A percentile compares a stretch with the other conserved stretches of the same genome.
Evolutionary conservation across 2,797 vertebrate genomes (phyloP).

Genomic region (Spatula versicolor): DNA sequence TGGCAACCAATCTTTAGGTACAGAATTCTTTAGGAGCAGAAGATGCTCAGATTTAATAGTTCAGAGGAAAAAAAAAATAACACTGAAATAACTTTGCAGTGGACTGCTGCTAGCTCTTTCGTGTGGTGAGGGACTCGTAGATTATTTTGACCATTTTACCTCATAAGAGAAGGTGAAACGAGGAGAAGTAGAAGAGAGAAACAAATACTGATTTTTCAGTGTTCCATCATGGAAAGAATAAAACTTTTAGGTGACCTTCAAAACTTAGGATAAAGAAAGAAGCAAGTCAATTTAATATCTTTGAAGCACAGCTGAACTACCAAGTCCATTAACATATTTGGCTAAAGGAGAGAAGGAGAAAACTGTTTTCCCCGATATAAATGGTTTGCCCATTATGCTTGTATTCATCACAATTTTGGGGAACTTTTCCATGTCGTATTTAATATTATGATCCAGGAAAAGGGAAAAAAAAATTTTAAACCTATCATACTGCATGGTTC

Average conservation of each 20-base stretch:
- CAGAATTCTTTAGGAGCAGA: neutral
- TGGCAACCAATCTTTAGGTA: neutral
- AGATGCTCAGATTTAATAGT: neutral
- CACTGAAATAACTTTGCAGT: neutral
- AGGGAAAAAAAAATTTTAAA: neutral
- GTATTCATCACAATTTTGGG: neutral
- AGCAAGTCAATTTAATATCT: neutral
- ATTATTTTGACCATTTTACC: neutral
- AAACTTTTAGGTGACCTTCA: neutral
- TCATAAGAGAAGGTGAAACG: neutral
- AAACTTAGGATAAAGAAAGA: neutral
- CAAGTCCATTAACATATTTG: neutral
- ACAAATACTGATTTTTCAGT: neutral
- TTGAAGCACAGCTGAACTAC: neutral
- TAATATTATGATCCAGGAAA: neutral
- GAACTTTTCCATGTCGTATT: neutral
- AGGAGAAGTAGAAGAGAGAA: neutral
- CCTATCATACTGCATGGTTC: neutral
- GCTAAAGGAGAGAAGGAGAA: neutral
- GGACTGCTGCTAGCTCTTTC: neutral
- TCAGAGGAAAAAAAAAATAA: neutral
- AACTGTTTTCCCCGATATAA: neutral
- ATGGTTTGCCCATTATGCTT: neutral
- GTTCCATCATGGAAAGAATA: neutral
- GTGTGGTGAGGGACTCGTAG: neutral